Percentiles rank a stretch among this genome's conserved stretches.
Evolutionary conservation across 2,797 vertebrate genomes (phyloP).

Genomic region (Philypnodon macrostomus): DNA sequence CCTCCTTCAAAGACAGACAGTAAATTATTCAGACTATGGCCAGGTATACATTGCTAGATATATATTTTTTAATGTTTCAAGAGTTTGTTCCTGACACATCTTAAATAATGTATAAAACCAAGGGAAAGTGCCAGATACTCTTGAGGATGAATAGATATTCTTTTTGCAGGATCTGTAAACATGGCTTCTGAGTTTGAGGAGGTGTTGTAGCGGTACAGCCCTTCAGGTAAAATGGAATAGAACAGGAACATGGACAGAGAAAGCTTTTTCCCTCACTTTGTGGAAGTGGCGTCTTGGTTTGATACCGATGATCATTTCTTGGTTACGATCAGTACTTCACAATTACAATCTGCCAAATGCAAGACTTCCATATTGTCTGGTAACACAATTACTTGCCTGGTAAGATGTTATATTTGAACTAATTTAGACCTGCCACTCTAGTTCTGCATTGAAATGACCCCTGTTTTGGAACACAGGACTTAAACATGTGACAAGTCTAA

Average conservation of each 20-base stretch:
- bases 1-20: constrained; percentile 58
- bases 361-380: no score
- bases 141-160: constrained; percentile 58
- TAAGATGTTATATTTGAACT: no score
- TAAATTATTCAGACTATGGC: constrained; percentile 69
- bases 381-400: no score
- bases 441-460: no score
- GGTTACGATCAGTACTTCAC: constrained; percentile 25
- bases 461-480: no score
- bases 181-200: constrained; percentile 59
- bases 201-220: constrained; percentile 51
- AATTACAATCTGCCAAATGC: no score
- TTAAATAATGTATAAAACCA: constrained; percentile 61
- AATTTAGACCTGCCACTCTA: no score
- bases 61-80: constrained; percentile 43
- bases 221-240: constrained; percentile 58
- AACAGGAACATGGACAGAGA: constrained; percentile 44
- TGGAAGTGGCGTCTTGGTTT: constrained; percentile 24
- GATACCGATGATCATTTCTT: constrained; percentile 22
- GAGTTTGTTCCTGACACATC: constrained; percentile 54
- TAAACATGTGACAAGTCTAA: no score
- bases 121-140: constrained; percentile 34
- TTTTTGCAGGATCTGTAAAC: constrained; percentile 60
- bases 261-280: constrained; percentile 17
- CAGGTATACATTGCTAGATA: constrained; percentile 50